These are phyloP conservation scores for Montipora foliosa DNA, from an alignment of 64 coral and sea anemone species.

Conservation along the genomic window DNA sequence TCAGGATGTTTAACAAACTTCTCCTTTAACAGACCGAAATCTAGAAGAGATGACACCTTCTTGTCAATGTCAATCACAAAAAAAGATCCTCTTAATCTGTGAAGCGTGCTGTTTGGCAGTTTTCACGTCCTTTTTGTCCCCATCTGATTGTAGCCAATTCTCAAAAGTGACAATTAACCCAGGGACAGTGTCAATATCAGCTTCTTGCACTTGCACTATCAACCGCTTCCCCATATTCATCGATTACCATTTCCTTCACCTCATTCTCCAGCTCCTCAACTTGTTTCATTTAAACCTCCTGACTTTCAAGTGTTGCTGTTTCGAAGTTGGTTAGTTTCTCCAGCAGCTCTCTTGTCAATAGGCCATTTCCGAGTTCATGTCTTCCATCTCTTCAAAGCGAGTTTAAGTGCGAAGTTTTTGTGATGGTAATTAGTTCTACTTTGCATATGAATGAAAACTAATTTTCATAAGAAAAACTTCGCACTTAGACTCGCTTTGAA, in stretches of 20 bases:
- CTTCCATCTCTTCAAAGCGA: too few species aligned
- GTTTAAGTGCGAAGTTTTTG: too few species aligned
- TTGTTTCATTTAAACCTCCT: too few species aligned
- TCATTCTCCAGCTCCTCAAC: background rate
- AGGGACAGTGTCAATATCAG: slow-evolving; percentile 1
- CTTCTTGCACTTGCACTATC: background rate
- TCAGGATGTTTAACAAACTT: slow-evolving; percentile 67
- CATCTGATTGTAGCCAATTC: slow-evolving; percentile 73
- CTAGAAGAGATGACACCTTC: slow-evolving; percentile 61
- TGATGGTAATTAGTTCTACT: too few species aligned
- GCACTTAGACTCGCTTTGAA: too few species aligned
- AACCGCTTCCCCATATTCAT: background rate
- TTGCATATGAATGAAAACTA: too few species aligned
- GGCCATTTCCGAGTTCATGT: too few species aligned
- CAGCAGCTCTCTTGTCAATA: too few species aligned
- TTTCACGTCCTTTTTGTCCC: slow-evolving; percentile 60
- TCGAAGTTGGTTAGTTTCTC: too few species aligned
- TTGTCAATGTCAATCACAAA: slow-evolving; percentile 47
- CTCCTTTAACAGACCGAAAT: slow-evolving; percentile 52
- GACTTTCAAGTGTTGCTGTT: too few species aligned
- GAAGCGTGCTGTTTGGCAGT: slow-evolving; percentile 63
- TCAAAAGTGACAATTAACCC: slow-evolving; percentile 29
- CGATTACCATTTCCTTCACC: background rate
- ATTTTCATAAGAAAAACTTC: too few species aligned
- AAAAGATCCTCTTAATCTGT: slow-evolving; percentile 56